These are phyloP conservation scores for Etia nguti DNA, from an alignment of 2,113 vertebrate species.

Conservation along the genomic window DNA sequence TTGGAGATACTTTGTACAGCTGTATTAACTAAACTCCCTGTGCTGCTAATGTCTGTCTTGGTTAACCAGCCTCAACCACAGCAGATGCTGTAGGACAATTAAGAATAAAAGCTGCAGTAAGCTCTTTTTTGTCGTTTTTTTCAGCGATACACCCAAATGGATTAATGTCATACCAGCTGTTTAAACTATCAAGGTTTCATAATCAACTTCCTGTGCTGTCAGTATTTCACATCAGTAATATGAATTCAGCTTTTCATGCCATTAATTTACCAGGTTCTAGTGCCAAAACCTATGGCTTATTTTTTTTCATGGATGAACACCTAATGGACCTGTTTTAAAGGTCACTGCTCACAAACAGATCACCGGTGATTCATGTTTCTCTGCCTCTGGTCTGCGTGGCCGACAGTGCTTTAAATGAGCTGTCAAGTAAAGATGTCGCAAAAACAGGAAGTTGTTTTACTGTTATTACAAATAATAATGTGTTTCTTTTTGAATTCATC, in stretches of 20 bases:
- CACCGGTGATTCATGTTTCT: neutral
- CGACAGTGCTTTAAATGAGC: neutral
- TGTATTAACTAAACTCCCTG: neutral
- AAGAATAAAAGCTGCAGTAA: neutral
- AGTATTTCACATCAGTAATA: neutral
- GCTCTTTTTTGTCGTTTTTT: neutral
- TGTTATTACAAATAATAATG: neutral
- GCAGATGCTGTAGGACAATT: neutral
- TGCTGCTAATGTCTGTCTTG: neutral
- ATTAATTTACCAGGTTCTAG: neutral
- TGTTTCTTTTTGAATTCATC: neutral
- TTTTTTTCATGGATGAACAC: constrained; percentile 20
- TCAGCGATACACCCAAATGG: neutral
- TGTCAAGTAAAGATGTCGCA: neutral
- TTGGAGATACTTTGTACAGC: neutral
- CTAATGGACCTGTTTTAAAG: constrained; percentile 4
- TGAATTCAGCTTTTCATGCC: neutral
- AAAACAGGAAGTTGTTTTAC: neutral
- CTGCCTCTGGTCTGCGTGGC: neutral
- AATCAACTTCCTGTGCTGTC: neutral
- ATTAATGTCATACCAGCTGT: neutral
- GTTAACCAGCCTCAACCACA: neutral
- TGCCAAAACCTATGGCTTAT: neutral
- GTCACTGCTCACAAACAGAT: constrained; percentile 9
- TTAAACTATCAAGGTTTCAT: neutral